Evolutionary conservation across 2,797 vertebrate genomes (phyloP).

Genomic region (Lycodopsis pacificus): DNA sequence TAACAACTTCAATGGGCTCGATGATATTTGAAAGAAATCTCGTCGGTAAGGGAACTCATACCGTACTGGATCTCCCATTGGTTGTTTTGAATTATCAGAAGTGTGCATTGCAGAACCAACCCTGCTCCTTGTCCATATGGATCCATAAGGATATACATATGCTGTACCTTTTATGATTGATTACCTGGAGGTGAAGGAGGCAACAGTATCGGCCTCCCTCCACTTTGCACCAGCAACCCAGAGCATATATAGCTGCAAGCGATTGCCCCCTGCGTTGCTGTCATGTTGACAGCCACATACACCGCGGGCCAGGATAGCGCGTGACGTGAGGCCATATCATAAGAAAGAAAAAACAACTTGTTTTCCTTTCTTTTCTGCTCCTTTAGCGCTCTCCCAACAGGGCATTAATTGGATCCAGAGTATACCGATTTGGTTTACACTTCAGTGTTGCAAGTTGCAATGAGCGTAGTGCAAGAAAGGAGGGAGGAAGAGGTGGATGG

Average conservation of each 20-base stretch:
- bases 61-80: not conserved
- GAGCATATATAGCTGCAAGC: conserved; percentile 15
- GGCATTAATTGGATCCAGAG: conserved; percentile 64
- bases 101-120: not conserved
- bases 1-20: not conserved
- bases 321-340: conserved; percentile 33
- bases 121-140: conserved; percentile 8
- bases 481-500: conserved; percentile 45
- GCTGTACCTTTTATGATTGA: conserved; percentile 45
- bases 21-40: conserved; percentile 2
- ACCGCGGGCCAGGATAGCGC: conserved; percentile 36
- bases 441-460: conserved; percentile 49
- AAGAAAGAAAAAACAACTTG: not conserved
- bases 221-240: conserved; percentile 24
- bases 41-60: not conserved
- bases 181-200: conserved; percentile 42
- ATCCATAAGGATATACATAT: conserved; percentile 7
- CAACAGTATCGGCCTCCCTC: conserved; percentile 28
- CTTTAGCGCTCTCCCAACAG: conserved; percentile 30
- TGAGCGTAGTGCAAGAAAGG: conserved; percentile 26
- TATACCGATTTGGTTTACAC: conserved; percentile 38
- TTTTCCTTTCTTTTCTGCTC: conserved; percentile 33
- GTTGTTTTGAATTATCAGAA: not conserved
- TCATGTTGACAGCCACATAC: conserved; percentile 53
- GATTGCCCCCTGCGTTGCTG: conserved; percentile 59